Conservation (phyloP, 2,113 vertebrate genomes). For the Amblyopsis rosae region DNA sequence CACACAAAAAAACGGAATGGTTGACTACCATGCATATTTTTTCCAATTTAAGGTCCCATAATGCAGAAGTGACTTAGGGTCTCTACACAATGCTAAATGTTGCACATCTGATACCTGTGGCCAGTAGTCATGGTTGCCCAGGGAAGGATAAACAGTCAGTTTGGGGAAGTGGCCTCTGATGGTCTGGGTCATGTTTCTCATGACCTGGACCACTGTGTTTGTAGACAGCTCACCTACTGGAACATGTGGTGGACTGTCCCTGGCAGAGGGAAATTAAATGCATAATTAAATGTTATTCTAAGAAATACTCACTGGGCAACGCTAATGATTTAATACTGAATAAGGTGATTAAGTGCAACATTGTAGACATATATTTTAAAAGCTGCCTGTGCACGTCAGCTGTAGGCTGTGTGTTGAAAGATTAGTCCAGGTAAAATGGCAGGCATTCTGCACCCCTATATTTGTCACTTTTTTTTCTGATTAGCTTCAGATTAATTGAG, state of each 20-base stretch:
- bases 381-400: conserved; percentile 17
- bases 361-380: conserved; percentile 28
- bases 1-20: too few relatives aligned
- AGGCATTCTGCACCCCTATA: conserved; percentile 11
- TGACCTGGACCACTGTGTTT: conserved; percentile 84
- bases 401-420: conserved; percentile 10
- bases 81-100: too few relatives aligned
- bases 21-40: too few relatives aligned
- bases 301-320: background rate
- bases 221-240: conserved; percentile 85
- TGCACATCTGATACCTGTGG: conserved; percentile 77
- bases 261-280: conserved; percentile 51
- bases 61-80: too few relatives aligned
- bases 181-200: conserved; percentile 87
- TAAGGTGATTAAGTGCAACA: conserved; percentile 1
- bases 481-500: conserved; percentile 34
- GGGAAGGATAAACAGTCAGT: conserved; percentile 86
- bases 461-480: conserved; percentile 34
- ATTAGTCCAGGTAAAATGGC: conserved; percentile 10
- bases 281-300: background rate
- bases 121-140: conserved; percentile 98
- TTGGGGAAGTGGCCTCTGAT: conserved; percentile 83
- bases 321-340: background rate
- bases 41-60: too few relatives aligned
- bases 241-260: conserved; percentile 95